phyloP scores from a whole-genome alignment of 2,888 invertebrate species.

The Agrotis puta region DNA sequence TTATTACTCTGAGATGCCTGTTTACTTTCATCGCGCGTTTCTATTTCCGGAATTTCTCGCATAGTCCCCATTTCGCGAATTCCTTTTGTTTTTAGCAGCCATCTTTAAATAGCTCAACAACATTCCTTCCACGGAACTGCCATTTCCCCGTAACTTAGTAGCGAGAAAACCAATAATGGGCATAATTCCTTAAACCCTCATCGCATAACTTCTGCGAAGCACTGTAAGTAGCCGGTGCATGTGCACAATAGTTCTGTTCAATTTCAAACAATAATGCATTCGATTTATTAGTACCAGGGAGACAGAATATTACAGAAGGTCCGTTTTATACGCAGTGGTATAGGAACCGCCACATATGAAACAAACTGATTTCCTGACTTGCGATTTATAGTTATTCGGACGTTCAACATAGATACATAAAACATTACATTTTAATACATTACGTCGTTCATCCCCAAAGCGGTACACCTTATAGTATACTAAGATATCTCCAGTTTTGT shows the following conservation, averaged over 20 bases:
- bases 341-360: too few species aligned
- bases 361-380: too few species aligned
- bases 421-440: too few species aligned
- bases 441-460: too few species aligned
- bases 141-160: conserved; percentile 17
- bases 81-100: conserved; percentile 10
- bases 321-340: neutral
- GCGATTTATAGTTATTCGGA: too few species aligned
- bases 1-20: neutral
- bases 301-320: neutral
- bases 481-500: too few species aligned
- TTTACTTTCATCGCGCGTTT: neutral
- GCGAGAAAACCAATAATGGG: conserved; percentile 26
- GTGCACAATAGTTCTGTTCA: conserved; percentile 35
- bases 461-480: too few species aligned
- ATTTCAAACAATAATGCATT: conserved; percentile 42
- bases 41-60: conserved; percentile 2
- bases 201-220: conserved; percentile 33
- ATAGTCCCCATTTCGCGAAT: conserved; percentile 4
- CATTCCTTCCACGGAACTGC: conserved; percentile 6
- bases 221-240: conserved; percentile 6
- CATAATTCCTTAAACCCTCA: conserved; percentile 18
- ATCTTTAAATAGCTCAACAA: neutral
- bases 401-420: too few species aligned
- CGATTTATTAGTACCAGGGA: conserved; percentile 22